Evolutionary conservation across 1,140 invertebrate species (phyloP), one percentile per base, ranked within the genome.

Genomic region (Listronotus bonariensis): DNA sequence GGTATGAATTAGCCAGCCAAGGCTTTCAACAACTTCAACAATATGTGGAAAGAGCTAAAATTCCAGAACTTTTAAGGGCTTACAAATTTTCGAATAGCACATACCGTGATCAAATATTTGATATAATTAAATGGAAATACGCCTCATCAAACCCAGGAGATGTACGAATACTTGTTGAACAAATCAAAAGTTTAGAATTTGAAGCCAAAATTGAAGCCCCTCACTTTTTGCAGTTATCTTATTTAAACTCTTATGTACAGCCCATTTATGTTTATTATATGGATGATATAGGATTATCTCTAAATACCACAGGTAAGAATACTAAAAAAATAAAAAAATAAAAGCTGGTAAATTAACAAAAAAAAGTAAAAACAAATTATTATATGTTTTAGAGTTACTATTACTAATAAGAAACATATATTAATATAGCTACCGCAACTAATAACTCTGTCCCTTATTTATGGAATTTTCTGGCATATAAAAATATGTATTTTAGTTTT

Each of bases 51-150:
- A 72, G 76, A 36, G 80, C 80, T 0, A 72, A 83, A 26, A 73
- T 86, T 36, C 81, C 82, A 0, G 79, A 79, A 67, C 77, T 83
- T 0, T 67, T 83, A 45, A 58, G 69, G 34, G 68, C 75, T 10
- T 81, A 81, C 57, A 69, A 74, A 56, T 68, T 82, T 32, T 14
- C 52, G 7, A 65, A 76, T 57, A 62, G 62, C 8, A 51, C 67
- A 6, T 72, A 74, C 46, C 61, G 73, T 52, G 67, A 71, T 14
- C 72, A 76, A 48, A 72, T 83, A 20, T 56, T 64, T 31, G 78
- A 83, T 10, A 74, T 83, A 5, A 76, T 86, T 3, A 78, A 80
- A 46, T 85, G 84, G 82, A 77, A 80, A 11, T 85, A 84, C 65
- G 76, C 82, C 12, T 63, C 71, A 41, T 62, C 62, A 41, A 70